Percentiles rank a stretch among this genome's conserved stretches.
Conservation (phyloP, 2,888 invertebrate species). For the Andrena hattorfiana region DNA sequence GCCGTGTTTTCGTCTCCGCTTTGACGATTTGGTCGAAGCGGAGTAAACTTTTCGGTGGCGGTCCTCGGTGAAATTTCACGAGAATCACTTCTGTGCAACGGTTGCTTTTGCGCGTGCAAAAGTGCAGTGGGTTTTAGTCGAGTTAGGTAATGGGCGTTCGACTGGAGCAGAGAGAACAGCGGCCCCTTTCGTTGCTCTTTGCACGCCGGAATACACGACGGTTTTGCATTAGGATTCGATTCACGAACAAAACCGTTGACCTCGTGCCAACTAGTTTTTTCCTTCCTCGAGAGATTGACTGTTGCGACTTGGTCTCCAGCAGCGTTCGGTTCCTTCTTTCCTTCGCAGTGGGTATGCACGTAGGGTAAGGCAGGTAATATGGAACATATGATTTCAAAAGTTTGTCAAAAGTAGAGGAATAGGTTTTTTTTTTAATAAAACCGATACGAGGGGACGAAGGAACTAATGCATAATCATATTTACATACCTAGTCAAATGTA, state of each 20-base stretch:
- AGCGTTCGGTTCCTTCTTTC: background rate
- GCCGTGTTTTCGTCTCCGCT: background rate
- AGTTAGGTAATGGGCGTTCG: conserved; percentile 34
- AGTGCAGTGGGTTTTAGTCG: conserved; percentile 4
- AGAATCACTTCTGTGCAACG: background rate
- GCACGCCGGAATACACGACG: conserved; percentile 23
- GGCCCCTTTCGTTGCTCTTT: conserved; percentile 40
- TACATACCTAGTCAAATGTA: no score
- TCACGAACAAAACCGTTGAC: conserved; percentile 54
- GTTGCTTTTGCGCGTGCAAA: background rate
- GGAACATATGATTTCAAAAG: no score
- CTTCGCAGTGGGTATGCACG: no score
- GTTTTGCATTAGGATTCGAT: conserved; percentile 45
- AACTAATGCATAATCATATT: no score
- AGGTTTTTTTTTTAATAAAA: no score
- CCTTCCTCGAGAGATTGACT: conserved; percentile 43
- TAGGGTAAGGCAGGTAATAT: no score
- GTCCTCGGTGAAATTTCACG: background rate
- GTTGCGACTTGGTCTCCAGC: conserved; percentile 1
- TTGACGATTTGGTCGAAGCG: background rate
- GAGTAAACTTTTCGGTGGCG: conserved; percentile 14
- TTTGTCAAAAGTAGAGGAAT: no score
- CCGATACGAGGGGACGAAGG: no score
- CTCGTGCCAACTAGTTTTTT: conserved; percentile 49
- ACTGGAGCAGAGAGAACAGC: background rate